Evolutionary conservation across 2,113 vertebrate species (phyloP).

Genomic region (Prietella phreatophila): DNA sequence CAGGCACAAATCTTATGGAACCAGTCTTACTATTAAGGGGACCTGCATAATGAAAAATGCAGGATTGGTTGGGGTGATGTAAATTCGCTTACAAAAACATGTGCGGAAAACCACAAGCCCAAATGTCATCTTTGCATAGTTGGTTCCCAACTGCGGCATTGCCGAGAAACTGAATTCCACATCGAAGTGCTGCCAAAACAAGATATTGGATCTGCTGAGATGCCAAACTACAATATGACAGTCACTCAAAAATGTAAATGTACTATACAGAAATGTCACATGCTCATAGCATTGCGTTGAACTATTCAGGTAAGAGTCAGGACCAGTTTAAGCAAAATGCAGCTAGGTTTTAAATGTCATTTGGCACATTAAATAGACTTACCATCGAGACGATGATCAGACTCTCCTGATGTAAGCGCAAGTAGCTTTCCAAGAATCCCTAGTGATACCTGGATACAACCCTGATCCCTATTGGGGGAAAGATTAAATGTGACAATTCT

Average conservation of each 20-base stretch:
- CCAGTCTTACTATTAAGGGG: conserved; percentile 1
- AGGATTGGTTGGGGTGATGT: conserved; percentile 24
- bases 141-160: conserved; percentile 88
- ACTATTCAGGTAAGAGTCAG: background rate
- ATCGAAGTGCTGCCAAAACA: conserved; percentile 79
- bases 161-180: conserved; percentile 93
- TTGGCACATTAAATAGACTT: conserved; percentile 47
- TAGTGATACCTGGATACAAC: conserved; percentile 66
- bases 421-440: conserved; percentile 62
- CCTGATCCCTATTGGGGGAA: conserved; percentile 64
- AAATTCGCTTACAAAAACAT: conserved; percentile 68
- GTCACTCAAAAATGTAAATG: conserved; percentile 6
- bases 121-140: conserved; percentile 84
- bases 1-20: background rate
- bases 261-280: conserved; percentile 20
- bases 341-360: background rate
- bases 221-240: conserved; percentile 17
- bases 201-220: conserved; percentile 32
- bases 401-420: conserved; percentile 42
- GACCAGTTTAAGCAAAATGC: background rate
- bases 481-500: background rate
- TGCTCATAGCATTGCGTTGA: background rate
- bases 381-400: conserved; percentile 63
- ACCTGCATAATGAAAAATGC: conserved; percentile 38
- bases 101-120: conserved; percentile 67